Base-by-base conservation (phyloP, 1,140 invertebrate species). In the Plectus sambesii region DNA sequence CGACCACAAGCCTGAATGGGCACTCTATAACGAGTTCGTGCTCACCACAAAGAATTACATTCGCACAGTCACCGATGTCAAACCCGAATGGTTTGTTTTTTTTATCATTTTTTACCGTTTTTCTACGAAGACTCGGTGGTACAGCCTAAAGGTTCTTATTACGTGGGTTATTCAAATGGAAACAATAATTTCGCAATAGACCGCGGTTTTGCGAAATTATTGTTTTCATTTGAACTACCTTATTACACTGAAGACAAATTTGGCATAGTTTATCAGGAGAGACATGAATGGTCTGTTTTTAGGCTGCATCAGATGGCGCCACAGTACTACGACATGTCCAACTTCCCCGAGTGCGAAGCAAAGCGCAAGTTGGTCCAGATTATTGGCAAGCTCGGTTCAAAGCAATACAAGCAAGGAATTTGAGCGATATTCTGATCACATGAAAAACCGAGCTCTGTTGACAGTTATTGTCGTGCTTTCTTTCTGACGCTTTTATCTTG, bases 41-140 rank as follows among this genome's bases (percentile, higher is more conserved):
- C 76, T 99, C 43, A 99, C 94, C 25, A 96, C 92, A 9, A 98
- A 98, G 73, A 98, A 99, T 73, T 98, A 98, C 70, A 98, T 99
- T 58, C 78, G 94, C 57, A 98, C 93, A 1, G 89, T 96, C 1
- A 97, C 90, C 2, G 93, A 98, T 70, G 87, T 98, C 42, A 97
- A 97, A 78, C 89, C 78, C 15, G 78, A 79, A 61, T 79, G 78
- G 92, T 92, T 57, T 26, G 56, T n/a, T 42, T 50, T 59, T 38
- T 47, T 86, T 83, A 82, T 89, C 30, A 88, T 87, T 2, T 17
- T 40, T 8, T 40, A 9, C n/a, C n/a, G n/a, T n/a, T n/a, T n/a
- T n/a, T n/a, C n/a, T 40, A 9, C 17, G 15, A 40, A 40, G 8
- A 40, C 8, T 12, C 30, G 30, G 30, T 40, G n/a, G n/a, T n/a